These are phyloP conservation scores for Pelusios castaneus DNA, from an alignment of 2,113 vertebrate species.

Conservation along the genomic window DNA sequence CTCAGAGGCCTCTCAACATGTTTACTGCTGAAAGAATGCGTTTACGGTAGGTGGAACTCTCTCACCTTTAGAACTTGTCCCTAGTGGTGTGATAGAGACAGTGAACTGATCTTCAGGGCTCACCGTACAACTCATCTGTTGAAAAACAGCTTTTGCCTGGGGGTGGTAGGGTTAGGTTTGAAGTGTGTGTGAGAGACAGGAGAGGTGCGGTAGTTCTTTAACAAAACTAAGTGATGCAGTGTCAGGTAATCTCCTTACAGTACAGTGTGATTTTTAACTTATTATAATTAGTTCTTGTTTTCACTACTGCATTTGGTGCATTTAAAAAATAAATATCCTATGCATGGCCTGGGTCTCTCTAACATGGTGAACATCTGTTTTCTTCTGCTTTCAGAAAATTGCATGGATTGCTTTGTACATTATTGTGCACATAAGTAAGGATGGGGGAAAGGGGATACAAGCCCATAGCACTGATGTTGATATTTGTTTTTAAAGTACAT, in stretches of 20 bases:
- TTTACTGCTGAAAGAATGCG: background rate
- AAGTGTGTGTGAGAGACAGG: background rate
- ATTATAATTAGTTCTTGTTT: background rate
- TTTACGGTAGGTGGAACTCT: background rate
- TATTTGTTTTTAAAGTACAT: background rate
- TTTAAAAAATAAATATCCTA: too few relatives aligned
- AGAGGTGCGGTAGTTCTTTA: background rate
- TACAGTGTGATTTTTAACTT: background rate
- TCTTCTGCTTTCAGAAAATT: background rate
- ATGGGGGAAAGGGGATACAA: background rate
- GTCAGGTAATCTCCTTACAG: background rate
- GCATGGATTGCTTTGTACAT: background rate
- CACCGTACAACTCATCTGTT: background rate
- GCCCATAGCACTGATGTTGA: background rate
- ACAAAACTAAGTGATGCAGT: too few relatives aligned
- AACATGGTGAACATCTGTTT: background rate
- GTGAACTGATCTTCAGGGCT: background rate
- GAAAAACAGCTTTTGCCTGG: background rate
- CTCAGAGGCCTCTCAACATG: background rate
- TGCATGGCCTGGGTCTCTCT: background rate
- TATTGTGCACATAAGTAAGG: background rate
- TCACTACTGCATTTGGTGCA: background rate
- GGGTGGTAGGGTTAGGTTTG: background rate
- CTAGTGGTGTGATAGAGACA: background rate
- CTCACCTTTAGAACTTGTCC: background rate